Percentiles rank a stretch among this genome's conserved stretches.
Evolutionary conservation across 2,113 vertebrate genomes (phyloP).

Genomic region (Macquaria australasica): DNA sequence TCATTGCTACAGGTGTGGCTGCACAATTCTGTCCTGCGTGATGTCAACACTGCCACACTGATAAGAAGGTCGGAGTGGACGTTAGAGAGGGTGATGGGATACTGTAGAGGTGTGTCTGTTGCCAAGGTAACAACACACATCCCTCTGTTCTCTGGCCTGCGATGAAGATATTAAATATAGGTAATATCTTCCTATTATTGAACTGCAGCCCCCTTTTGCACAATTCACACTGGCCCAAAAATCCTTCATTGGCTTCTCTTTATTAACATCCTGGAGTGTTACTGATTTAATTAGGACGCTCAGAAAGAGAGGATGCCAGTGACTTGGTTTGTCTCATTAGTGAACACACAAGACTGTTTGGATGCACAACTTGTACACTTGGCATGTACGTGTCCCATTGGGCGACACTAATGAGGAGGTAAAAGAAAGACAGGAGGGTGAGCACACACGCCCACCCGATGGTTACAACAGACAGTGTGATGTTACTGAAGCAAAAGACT

Average conservation of each 20-base stretch:
- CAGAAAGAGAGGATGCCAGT: not conserved
- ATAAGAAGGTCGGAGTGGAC: not conserved
- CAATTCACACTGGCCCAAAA: not conserved
- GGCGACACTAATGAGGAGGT: slow-evolving; percentile 2
- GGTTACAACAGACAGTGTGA: not conserved
- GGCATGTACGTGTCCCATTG: not conserved
- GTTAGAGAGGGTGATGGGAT: not conserved
- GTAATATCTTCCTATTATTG: slow-evolving; percentile 16
- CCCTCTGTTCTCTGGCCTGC: slow-evolving; percentile 15
- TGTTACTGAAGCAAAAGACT: not conserved
- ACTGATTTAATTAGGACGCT: not conserved
- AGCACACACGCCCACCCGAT: not conserved
- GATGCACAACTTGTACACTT: not conserved
- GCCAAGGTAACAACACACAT: slow-evolving; percentile 46
- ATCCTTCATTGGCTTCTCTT: not conserved
- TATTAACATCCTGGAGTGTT: not conserved
- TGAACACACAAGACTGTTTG: slow-evolving; percentile 7
- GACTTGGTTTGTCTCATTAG: not conserved
- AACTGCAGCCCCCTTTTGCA: not conserved
- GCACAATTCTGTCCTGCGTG: not conserved
- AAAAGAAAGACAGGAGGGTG: not conserved
- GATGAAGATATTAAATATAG: not conserved
- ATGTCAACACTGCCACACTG: not conserved
- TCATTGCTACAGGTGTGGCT: not conserved
- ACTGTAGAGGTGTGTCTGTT: slow-evolving; percentile 58